Conservation (phyloP, 2,113 vertebrate genomes). For the Pungitius pungitius region DNA sequence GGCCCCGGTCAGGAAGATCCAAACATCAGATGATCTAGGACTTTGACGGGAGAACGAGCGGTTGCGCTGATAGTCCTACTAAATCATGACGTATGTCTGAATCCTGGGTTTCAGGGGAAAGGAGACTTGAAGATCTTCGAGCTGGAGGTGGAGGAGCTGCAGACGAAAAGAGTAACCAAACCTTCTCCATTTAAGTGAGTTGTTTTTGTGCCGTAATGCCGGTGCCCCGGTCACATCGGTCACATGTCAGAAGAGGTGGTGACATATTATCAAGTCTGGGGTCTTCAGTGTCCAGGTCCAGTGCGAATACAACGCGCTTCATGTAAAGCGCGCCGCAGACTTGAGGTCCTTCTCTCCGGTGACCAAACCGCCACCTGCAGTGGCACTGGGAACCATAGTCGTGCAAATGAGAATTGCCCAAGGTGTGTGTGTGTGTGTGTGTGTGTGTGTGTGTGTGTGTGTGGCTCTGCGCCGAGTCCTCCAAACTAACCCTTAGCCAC, state of each 20-base stretch:
- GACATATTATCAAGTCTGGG: background rate
- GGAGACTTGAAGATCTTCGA: constrained; percentile 63
- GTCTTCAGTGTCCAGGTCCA: constrained; percentile 62
- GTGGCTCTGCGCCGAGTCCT: no score
- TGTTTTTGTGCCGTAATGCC: background rate
- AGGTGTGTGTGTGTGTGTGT: constrained; percentile 45
- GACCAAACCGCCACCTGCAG: constrained; percentile 65
- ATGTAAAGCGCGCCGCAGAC: constrained; percentile 32
- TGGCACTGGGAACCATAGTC: constrained; percentile 59
- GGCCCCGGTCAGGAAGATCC: background rate
- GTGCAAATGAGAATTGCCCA: constrained; percentile 77
- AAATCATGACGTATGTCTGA: background rate
- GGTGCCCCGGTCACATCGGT: background rate
- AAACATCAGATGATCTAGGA: background rate
- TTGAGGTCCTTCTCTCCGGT: constrained; percentile 29
- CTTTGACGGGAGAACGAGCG: background rate
- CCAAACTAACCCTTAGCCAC: background rate
- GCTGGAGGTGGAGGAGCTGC: constrained; percentile 62
- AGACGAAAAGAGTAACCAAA: background rate
- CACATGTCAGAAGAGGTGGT: background rate
- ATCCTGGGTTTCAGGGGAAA: constrained; percentile 37
- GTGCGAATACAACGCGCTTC: constrained; percentile 58
- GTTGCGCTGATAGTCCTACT: background rate
- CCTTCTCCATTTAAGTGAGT: constrained; percentile 53
- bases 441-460: no score